Base-by-base conservation (phyloP, 2,113 vertebrate genomes). In the Ploceus nigricollis region DNA sequence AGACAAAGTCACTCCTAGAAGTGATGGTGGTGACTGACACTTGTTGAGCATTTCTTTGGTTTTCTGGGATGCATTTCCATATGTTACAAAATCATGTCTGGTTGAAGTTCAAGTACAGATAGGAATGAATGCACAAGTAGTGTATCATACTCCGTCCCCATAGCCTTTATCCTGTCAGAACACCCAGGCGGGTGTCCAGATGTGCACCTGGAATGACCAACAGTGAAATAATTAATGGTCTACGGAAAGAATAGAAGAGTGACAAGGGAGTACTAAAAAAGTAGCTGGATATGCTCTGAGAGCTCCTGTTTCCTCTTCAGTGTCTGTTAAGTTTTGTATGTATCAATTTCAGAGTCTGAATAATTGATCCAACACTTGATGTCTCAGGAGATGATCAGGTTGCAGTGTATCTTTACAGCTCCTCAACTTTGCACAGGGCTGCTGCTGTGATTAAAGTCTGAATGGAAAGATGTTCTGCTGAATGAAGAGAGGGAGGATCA, bases 331-430 rank as follows among this genome's bases (percentile, higher is more conserved):
- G 54, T 89, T 96, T 95, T 87, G 54, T 39, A 92, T 87, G 15
- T 71, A 93, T 82, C 53, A 53, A 48, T 96, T 96, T 89, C 88
- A 94, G 69, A n/a, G 51, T 30, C 66, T 92, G 77, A 93, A 88
- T 93, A 93, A 95, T 68, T 91, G 91, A 95, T 76, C 20, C 39
- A 75, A 83, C 44, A 73, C 70, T 57, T 92, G 60, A 80, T 85
- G 21, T 76, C 80, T 81, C 68, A 22, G 54, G 82, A 82, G 71
- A 64, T 0, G 2, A 68, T 76, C 44, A 54, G 56, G 50, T 65
- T 91, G 70, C 54, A 69, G 44, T 40, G 28, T 24, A 72, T 53
- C 47, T 37, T 82, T 78, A 66, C 40, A 63, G 69, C 13, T 50
- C 35, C 65, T 87, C 86, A 77, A 5, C 50, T 56, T 33, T 37